Conservation (phyloP, 2,113 vertebrate genomes). For the Cavia aperea region DNA sequence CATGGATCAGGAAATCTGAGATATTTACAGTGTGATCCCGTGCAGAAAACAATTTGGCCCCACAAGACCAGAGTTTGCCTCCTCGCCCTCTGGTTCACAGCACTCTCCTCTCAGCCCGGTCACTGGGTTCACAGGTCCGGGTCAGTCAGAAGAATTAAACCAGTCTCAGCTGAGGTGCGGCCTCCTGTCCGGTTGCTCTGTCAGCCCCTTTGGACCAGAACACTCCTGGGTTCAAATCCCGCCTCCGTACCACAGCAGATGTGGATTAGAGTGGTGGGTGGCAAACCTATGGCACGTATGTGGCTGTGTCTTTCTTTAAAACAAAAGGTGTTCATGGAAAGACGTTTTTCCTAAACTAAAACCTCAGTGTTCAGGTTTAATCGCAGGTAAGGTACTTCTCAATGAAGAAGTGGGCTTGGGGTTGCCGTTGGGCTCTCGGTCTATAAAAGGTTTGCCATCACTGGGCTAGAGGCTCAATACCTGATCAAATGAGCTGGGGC, state of each 20-base stretch:
- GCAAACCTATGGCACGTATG: neutral
- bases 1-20: neutral
- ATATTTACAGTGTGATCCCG: neutral
- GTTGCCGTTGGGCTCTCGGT: neutral
- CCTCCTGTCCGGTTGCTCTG: neutral
- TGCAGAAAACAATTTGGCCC: neutral
- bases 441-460: neutral
- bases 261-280: neutral
- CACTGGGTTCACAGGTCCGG: neutral
- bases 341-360: neutral
- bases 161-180: neutral
- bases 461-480: neutral
- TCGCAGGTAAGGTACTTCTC: neutral
- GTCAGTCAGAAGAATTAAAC: neutral
- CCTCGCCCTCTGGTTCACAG: neutral
- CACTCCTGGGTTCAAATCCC: too few relatives aligned
- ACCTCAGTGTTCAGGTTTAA: neutral
- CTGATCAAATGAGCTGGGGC: neutral
- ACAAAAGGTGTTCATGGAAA: neutral
- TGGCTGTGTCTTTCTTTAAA: neutral
- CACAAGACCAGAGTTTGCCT: neutral
- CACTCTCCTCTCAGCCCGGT: rapidly evolving
- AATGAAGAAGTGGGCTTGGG: neutral
- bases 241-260: neutral
- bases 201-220: neutral